phyloP scores from a whole-genome alignment of 2,888 invertebrate genomes.

The Auanema freiburgensis region DNA sequence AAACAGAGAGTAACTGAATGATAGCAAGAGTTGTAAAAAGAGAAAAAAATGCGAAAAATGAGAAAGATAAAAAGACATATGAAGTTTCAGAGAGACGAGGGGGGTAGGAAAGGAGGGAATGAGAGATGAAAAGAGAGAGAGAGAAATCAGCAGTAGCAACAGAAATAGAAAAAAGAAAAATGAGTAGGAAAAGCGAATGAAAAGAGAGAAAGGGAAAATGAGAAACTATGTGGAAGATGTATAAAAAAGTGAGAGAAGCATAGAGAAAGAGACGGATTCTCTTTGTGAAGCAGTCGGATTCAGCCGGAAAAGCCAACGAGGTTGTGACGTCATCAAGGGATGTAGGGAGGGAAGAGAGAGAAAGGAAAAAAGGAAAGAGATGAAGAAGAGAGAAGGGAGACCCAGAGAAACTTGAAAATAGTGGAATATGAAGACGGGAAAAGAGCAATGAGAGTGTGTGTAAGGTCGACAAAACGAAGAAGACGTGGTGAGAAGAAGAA shows the following conservation, averaged over 20 bases:
- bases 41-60: conserved; percentile 10
- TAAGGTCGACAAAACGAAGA: conserved; percentile 14
- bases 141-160: conserved; percentile 2
- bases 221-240: conserved; percentile 22
- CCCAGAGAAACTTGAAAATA: conserved; percentile 1
- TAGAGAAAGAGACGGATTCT: conserved; percentile 15
- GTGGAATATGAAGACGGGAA: conserved; percentile 19
- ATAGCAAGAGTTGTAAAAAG: conserved; percentile 25
- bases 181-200: too few relatives aligned
- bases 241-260: conserved; percentile 20
- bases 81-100: conserved; percentile 16
- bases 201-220: conserved; percentile 6
- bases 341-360: conserved; percentile 18
- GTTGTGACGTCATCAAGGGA: conserved; percentile 23
- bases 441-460: conserved; percentile 8
- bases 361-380: conserved; percentile 18
- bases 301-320: conserved; percentile 24
- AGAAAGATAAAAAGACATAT: conserved; percentile 20
- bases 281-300: conserved; percentile 4
- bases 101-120: conserved; percentile 3
- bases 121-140: neutral
- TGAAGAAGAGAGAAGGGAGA: too few relatives aligned
- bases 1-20: too few relatives aligned
- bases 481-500: conserved; percentile 8
- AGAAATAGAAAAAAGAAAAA: neutral